Evolutionary conservation across 2,888 invertebrate species (phyloP).

Genomic region (Netelia virgata): DNA sequence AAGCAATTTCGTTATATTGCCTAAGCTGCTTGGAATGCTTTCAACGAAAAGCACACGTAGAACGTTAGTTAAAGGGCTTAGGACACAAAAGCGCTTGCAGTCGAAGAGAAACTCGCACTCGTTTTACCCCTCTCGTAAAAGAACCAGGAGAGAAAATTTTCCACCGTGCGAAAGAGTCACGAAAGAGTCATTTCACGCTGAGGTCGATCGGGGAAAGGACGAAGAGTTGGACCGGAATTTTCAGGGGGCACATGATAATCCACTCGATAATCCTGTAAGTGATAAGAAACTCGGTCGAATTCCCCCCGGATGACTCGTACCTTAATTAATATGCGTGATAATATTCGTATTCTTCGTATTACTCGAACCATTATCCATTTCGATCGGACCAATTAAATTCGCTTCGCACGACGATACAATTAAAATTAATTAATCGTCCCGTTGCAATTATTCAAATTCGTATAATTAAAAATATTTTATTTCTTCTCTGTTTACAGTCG

Average conservation of each 20-base stretch:
- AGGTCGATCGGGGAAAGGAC: background rate
- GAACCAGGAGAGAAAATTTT: background rate
- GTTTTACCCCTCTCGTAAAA: background rate
- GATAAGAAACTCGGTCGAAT: constrained; percentile 36
- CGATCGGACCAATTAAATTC: background rate
- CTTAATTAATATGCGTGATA: background rate
- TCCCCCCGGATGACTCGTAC: background rate
- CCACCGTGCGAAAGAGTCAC: background rate
- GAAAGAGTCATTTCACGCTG: background rate
- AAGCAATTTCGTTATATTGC: background rate
- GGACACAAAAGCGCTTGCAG: too few relatives aligned
- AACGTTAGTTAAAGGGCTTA: constrained; percentile 8
- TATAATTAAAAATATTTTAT: constrained; percentile 40
- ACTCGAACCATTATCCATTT: background rate
- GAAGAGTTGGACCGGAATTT: background rate
- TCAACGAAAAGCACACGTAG: background rate
- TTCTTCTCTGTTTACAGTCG: constrained; percentile 85
- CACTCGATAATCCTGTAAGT: constrained; percentile 9
- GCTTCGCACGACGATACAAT: background rate
- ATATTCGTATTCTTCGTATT: too few relatives aligned
- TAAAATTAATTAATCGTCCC: background rate
- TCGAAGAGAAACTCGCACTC: background rate
- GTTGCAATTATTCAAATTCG: background rate
- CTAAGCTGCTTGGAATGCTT: background rate
- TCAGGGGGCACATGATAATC: constrained; percentile 16